These are phyloP conservation scores for Cerceris ruficornis DNA, from an alignment of 2,888 invertebrate species.

Conservation along the genomic window DNA sequence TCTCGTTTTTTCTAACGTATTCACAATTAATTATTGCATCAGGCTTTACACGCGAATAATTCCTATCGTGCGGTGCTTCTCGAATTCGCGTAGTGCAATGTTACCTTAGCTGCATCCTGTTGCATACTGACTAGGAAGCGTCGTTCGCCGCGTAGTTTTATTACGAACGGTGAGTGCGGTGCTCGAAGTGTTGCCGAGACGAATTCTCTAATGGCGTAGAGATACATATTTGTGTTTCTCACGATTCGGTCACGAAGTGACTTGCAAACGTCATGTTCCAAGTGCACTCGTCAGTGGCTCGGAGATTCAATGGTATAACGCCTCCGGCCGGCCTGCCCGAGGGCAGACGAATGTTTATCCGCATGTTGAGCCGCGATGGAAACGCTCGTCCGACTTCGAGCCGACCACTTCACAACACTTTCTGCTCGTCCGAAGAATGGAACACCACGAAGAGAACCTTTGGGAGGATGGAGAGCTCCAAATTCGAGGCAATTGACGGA, in stretches of 20 bases:
- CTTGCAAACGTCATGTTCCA: constrained; percentile 75
- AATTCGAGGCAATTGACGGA: constrained; percentile 64
- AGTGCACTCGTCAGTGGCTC: constrained; percentile 69
- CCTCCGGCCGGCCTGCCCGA: constrained; percentile 52
- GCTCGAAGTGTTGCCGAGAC: too few relatives aligned
- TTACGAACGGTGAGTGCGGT: too few relatives aligned
- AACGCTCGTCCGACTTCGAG: constrained; percentile 50
- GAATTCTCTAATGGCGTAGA: background rate
- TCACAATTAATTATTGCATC: too few relatives aligned
- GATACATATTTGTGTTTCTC: constrained; percentile 78
- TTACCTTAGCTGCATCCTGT: too few relatives aligned
- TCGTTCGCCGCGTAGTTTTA: too few relatives aligned
- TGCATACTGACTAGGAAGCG: too few relatives aligned
- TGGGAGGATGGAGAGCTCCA: constrained; percentile 59
- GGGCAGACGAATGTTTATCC: constrained; percentile 63
- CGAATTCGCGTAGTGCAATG: too few relatives aligned
- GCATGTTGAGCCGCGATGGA: constrained; percentile 51
- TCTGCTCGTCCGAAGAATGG: constrained; percentile 45
- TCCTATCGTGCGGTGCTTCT: too few relatives aligned
- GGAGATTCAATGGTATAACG: constrained; percentile 63
- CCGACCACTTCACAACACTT: constrained; percentile 44
- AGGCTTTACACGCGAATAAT: too few relatives aligned
- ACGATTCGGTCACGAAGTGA: constrained; percentile 79
- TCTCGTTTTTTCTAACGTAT: too few relatives aligned
- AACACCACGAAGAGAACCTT: constrained; percentile 49